phyloP scores from a whole-genome alignment of 2,113 vertebrate genomes.

The Hippocampus barbouri region DNA sequence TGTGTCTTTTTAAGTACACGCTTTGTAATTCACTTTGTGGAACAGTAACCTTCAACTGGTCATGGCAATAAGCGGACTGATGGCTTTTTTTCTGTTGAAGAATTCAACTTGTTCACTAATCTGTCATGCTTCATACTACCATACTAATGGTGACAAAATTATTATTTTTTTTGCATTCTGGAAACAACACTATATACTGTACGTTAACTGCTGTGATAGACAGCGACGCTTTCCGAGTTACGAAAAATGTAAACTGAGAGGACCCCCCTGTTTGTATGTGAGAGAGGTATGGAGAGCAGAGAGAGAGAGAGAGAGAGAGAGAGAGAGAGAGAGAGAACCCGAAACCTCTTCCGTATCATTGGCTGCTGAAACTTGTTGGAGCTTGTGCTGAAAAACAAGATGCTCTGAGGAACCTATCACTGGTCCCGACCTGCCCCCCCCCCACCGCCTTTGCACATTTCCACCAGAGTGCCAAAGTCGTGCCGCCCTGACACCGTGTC shows the following conservation, averaged over 20 bases:
- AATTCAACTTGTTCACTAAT: too few species aligned
- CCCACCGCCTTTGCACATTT: conserved; percentile 32
- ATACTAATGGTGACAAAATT: too few species aligned
- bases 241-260: not conserved
- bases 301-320: not conserved
- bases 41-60: too few species aligned
- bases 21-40: too few species aligned
- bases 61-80: too few species aligned
- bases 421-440: conserved; percentile 47
- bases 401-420: conserved; percentile 73
- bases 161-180: not conserved
- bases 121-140: too few species aligned
- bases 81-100: too few species aligned
- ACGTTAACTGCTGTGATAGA: too few species aligned
- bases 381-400: conserved; percentile 76
- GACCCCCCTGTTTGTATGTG: not conserved
- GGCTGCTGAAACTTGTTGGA: conserved; percentile 70
- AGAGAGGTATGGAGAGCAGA: not conserved
- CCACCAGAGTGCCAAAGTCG: conserved; percentile 23
- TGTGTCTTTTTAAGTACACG: too few species aligned
- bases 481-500: conserved; percentile 18
- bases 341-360: conserved; percentile 53
- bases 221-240: too few species aligned
- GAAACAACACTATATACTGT: not conserved
- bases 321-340: not conserved